These are phyloP conservation scores for Spilarctia lutea DNA, from an alignment of 2,888 invertebrate genomes.

Conservation along the genomic window DNA sequence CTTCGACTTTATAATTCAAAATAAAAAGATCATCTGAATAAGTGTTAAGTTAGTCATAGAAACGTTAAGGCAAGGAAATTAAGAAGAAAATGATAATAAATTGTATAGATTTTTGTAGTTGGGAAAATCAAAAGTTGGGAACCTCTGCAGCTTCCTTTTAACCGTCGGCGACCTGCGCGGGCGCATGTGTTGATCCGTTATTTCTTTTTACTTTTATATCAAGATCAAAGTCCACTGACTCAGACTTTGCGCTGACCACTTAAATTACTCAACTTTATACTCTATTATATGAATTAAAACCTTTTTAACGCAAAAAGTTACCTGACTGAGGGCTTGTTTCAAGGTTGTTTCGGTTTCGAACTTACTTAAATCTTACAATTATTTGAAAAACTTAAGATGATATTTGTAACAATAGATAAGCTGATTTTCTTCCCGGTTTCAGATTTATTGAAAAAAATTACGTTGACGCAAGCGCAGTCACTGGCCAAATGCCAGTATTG, in stretches of 20 bases:
- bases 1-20: no score
- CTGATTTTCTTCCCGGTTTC: background rate
- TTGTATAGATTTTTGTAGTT: background rate
- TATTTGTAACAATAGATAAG: background rate
- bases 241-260: conserved; percentile 34
- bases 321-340: background rate
- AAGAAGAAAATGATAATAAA: background rate
- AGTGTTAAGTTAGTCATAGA: background rate
- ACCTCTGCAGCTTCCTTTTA: conserved; percentile 64
- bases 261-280: background rate
- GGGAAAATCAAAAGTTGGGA: conserved; percentile 52
- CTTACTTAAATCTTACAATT: background rate
- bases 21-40: no score
- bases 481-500: background rate
- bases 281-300: background rate
- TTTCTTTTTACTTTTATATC: conserved; percentile 65
- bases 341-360: background rate
- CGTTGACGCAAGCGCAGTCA: no score
- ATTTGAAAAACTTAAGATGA: background rate
- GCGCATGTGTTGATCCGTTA: conserved; percentile 61
- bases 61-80: background rate
- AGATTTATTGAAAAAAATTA: no score
- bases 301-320: conserved; percentile 1
- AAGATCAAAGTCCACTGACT: conserved; percentile 56
- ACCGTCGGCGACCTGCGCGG: conserved; percentile 54